Base-by-base conservation (phyloP, 2,888 invertebrate genomes). In the Xestia c-nigrum region DNA sequence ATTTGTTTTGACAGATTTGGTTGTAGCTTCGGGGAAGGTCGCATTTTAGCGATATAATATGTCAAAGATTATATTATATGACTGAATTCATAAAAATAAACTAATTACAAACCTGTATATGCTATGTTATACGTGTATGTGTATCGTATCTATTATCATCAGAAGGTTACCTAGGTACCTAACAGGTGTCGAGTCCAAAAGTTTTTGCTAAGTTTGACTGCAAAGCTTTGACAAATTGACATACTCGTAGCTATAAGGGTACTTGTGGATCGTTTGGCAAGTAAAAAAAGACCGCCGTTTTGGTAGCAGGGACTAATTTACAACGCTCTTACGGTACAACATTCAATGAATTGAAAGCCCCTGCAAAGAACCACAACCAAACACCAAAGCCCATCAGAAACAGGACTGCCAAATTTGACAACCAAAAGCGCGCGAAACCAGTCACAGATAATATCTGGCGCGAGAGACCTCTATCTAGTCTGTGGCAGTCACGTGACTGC, bases 401-500 rank as follows among this genome's bases (percentile, higher is more conserved):
- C 87, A 84, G 81, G 83, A 43, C 64, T 76, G 72, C 70, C 77
- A 64, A 85, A 81, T 79, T 74, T 88, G 91, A 91, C 90, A 90
- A 91, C 85, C 90, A 92, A 91, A 92, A 92, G 88, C 90, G 91
- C 92, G 91, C 90, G 89, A 90, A 85, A 74, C 72, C 85, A 80
- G 83, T 86, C 92, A 91, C 90, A 94, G 95, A 94, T 93, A 94
- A 96, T 95, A 95, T 95, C 91, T 93, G 94, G 94, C 91, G 91
- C 91, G 91, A 94, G 90, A 93, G 95, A 94, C 94, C 90, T 90
- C 90, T 94, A 94, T 94, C 94, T 90, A 88, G 89, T 91, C 91
- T 91, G 88, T 90, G 91, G 90, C 78, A 43, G 92, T 88, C 95
- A 95, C 95, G 95, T 94, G 95, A 90, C 92, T 84, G 91, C 92